phyloP scores from a whole-genome alignment of 1,140 invertebrate genomes.

The Mylabris phalerata region DNA sequence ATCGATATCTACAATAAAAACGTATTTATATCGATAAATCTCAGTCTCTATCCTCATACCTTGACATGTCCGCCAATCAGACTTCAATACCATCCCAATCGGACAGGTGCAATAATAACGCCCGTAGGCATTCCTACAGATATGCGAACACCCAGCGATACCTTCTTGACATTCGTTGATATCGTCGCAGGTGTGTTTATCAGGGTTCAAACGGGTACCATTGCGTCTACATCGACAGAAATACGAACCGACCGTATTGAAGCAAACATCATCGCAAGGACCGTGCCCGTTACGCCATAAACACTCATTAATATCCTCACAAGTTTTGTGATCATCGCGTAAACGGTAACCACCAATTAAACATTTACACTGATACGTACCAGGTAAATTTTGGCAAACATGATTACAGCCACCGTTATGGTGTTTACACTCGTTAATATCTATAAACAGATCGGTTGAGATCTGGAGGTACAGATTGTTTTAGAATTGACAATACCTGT shows the following conservation, averaged over 20 bases:
- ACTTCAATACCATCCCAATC: conserved; percentile 24
- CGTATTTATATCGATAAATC: background rate
- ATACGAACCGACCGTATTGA: conserved; percentile 46
- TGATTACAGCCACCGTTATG: conserved; percentile 49
- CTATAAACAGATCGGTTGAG: conserved; percentile 35
- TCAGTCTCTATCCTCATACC: conserved; percentile 4
- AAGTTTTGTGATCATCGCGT: conserved; percentile 47
- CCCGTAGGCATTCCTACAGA: conserved; percentile 24
- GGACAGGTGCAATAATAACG: conserved; percentile 27
- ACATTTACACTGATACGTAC: conserved; percentile 69
- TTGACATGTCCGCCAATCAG: conserved; percentile 26
- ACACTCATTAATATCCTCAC: conserved; percentile 77
- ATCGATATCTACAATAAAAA: conserved; percentile 1
- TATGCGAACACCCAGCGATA: conserved; percentile 24
- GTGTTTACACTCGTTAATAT: conserved; percentile 62
- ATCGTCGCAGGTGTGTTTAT: conserved; percentile 45
- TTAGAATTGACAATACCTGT: background rate
- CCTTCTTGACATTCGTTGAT: conserved; percentile 27
- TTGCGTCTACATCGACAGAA: conserved; percentile 38
- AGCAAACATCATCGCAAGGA: conserved; percentile 59
- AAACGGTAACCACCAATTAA: conserved; percentile 59
- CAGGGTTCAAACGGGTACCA: conserved; percentile 41
- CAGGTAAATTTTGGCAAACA: conserved; percentile 60
- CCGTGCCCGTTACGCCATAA: conserved; percentile 60
- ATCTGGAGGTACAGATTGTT: background rate